These are phyloP conservation scores for Chauna torquata DNA, from an alignment of 2,113 vertebrate genomes.

Conservation along the genomic window DNA sequence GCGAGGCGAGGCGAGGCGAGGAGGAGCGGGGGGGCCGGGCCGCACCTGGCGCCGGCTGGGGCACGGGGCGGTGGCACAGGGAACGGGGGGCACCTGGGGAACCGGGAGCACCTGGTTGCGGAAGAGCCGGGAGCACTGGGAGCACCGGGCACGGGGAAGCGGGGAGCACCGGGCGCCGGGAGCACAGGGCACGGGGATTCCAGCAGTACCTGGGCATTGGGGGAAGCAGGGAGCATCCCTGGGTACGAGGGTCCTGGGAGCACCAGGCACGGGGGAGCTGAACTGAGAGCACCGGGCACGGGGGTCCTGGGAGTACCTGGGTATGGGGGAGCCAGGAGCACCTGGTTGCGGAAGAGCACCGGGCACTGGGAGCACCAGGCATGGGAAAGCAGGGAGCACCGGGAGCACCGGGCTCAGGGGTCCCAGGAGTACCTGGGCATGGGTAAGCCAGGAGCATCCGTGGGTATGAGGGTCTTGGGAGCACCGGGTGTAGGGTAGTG, in stretches of 20 bases:
- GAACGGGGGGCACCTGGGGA: not conserved
- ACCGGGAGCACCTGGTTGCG: not conserved
- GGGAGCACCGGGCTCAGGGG: not conserved
- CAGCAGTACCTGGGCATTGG: too few species aligned
- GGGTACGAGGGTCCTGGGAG: too few species aligned
- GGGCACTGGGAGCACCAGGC: too few species aligned
- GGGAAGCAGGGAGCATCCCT: too few species aligned
- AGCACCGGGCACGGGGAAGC: not conserved
- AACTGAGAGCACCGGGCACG: too few species aligned
- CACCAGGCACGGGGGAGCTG: not conserved
- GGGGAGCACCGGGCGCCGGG: too few species aligned
- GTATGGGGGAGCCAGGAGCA: not conserved
- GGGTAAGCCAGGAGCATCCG: not conserved
- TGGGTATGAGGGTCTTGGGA: too few species aligned
- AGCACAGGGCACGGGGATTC: fast-evolving
- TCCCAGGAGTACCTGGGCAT: not conserved
- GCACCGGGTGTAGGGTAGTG: too few species aligned
- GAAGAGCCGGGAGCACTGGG: not conserved
- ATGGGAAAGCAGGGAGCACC: too few species aligned
- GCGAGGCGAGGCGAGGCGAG: not conserved
- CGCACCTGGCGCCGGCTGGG: not conserved
- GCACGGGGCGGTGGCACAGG: not conserved
- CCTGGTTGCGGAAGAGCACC: not conserved
- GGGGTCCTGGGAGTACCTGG: too few species aligned
- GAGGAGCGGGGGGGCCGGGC: not conserved